phyloP scores from a whole-genome alignment of 2,888 invertebrate species.

The Fragum whitleyi region DNA sequence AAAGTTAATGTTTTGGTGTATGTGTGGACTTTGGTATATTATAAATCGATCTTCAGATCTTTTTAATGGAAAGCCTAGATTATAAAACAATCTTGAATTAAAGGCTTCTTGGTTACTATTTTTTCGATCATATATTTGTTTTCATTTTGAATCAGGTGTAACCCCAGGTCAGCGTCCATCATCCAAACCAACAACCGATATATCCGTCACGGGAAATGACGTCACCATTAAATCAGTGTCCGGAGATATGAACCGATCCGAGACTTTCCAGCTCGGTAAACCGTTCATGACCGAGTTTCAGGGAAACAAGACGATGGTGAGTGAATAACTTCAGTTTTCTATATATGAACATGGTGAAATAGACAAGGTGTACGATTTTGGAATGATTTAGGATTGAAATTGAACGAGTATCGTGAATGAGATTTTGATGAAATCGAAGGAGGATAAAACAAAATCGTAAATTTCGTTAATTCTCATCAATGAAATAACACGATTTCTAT shows the following conservation, averaged over 20 bases:
- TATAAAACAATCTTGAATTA: too few relatives aligned
- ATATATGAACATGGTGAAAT: neutral
- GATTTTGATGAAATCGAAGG: too few relatives aligned
- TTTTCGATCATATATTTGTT: too few relatives aligned
- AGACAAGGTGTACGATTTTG: too few relatives aligned
- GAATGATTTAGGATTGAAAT: too few relatives aligned
- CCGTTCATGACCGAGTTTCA: neutral
- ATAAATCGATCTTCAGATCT: too few relatives aligned
- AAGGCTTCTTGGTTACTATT: too few relatives aligned
- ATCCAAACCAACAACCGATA: conserved; percentile 14
- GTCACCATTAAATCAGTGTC: neutral
- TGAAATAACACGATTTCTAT: neutral
- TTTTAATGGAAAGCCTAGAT: too few relatives aligned
- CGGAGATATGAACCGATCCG: neutral
- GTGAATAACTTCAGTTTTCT: neutral
- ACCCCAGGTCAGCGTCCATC: neutral
- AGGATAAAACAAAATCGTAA: too few relatives aligned
- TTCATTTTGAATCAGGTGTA: neutral
- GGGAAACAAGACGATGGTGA: neutral
- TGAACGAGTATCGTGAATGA: too few relatives aligned
- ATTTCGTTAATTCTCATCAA: neutral
- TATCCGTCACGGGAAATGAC: conserved; percentile 2
- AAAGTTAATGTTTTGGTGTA: too few relatives aligned
- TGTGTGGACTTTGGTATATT: too few relatives aligned
- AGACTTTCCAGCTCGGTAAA: neutral